phyloP scores from a whole-genome alignment of 2,113 vertebrate genomes.

The Empidonax traillii region DNA sequence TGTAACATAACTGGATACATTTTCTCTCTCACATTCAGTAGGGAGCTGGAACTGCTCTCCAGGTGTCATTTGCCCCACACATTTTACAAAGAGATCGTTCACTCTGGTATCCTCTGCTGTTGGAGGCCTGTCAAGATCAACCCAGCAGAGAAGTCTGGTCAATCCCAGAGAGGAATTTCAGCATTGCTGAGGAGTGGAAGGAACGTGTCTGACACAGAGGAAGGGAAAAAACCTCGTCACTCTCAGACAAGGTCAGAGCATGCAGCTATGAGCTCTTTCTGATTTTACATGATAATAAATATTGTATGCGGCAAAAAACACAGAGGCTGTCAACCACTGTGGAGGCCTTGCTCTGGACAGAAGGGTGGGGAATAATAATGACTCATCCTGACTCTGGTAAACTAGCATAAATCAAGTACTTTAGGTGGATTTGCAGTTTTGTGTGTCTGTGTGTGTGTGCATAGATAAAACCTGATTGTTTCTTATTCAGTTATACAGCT shows the following conservation, averaged over 20 bases:
- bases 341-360: neutral
- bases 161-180: neutral
- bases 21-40: neutral
- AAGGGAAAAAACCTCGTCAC: neutral
- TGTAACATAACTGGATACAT: neutral
- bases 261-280: neutral
- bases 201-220: neutral
- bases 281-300: neutral
- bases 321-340: neutral
- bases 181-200: neutral
- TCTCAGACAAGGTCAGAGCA: neutral
- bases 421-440: neutral
- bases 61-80: fast-evolving
- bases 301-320: neutral
- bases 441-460: neutral
- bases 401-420: neutral
- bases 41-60: neutral
- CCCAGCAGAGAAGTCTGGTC: neutral
- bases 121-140: neutral
- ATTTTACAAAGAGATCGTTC: neutral
- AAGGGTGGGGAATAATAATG: neutral
- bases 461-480: neutral
- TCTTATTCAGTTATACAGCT: neutral
- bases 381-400: neutral
- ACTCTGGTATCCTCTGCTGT: neutral